These are phyloP conservation scores for Tridacna crocea DNA, from an alignment of 2,888 invertebrate species.

Conservation along the genomic window DNA sequence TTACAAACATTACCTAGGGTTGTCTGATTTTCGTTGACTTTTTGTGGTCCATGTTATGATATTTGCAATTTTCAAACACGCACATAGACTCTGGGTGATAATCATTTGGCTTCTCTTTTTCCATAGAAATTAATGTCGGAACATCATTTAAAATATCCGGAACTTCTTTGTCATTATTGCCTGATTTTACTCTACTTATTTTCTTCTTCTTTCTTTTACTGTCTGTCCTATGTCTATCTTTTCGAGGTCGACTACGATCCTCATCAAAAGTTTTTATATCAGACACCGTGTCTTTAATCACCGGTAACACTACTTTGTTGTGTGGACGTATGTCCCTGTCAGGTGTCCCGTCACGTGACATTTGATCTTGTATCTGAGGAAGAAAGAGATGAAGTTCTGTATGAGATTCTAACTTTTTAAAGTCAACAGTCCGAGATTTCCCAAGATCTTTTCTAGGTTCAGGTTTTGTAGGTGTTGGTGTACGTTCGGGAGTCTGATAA, in stretches of 20 bases:
- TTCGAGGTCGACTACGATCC: conserved; percentile 28
- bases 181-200: conserved; percentile 43
- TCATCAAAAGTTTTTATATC: conserved; percentile 45
- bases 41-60: conserved; percentile 50
- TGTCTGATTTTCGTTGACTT: conserved; percentile 55
- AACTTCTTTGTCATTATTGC: conserved; percentile 56
- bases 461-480: conserved; percentile 16
- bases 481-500: conserved; percentile 24
- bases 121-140: conserved; percentile 67
- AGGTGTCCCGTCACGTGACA: conserved; percentile 54
- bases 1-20: conserved; percentile 24
- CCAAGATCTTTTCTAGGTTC: neutral
- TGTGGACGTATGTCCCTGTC: conserved; percentile 29
- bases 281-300: conserved; percentile 42
- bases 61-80: conserved; percentile 65
- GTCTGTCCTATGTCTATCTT: conserved; percentile 35
- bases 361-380: conserved; percentile 61
- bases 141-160: conserved; percentile 68
- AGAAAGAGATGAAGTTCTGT: conserved; percentile 68
- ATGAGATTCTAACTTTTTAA: conserved; percentile 65
- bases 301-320: conserved; percentile 44
- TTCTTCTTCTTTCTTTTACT: conserved; percentile 58
- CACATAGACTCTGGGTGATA: conserved; percentile 62
- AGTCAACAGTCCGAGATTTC: conserved; percentile 64
- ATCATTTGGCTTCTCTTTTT: conserved; percentile 50